Evolutionary conservation across 1,140 invertebrate species (phyloP).

Genomic region (Hylyphantes graminicola): DNA sequence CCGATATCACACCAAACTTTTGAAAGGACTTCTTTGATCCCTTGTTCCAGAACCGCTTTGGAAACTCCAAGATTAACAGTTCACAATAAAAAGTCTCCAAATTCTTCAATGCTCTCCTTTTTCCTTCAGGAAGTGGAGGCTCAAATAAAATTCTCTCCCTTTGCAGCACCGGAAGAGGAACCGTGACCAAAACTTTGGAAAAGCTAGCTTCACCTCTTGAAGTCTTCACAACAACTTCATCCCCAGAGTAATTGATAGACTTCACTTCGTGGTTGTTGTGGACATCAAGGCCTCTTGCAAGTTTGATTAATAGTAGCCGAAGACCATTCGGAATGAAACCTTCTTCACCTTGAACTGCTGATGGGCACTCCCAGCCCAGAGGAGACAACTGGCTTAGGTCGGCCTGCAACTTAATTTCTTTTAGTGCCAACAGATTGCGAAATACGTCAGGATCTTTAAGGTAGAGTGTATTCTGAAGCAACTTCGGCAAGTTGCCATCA

Average conservation of each 20-base stretch:
- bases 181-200: slow-evolving; percentile 67
- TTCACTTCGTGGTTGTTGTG: slow-evolving; percentile 56
- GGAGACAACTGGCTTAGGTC: slow-evolving; percentile 28
- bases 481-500: slow-evolving; percentile 2
- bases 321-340: slow-evolving; percentile 33
- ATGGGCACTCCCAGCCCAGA: slow-evolving; percentile 29
- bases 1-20: slow-evolving; percentile 60
- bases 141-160: slow-evolving; percentile 66
- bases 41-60: slow-evolving; percentile 68
- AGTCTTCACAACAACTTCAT: slow-evolving; percentile 63
- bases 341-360: slow-evolving; percentile 11
- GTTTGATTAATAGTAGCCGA: background rate
- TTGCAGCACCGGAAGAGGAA: slow-evolving; percentile 69
- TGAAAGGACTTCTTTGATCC: slow-evolving; percentile 65
- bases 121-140: slow-evolving; percentile 68
- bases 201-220: slow-evolving; percentile 61
- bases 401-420: slow-evolving; percentile 18
- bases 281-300: slow-evolving; percentile 23
- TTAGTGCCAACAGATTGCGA: background rate
- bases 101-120: slow-evolving; percentile 66
- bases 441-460: slow-evolving; percentile 15
- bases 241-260: slow-evolving; percentile 65
- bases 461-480: background rate
- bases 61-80: slow-evolving; percentile 70
- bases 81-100: slow-evolving; percentile 70